Base-by-base conservation (phyloP, 2,888 invertebrate genomes). In the Drosophila meridionalis region DNA sequence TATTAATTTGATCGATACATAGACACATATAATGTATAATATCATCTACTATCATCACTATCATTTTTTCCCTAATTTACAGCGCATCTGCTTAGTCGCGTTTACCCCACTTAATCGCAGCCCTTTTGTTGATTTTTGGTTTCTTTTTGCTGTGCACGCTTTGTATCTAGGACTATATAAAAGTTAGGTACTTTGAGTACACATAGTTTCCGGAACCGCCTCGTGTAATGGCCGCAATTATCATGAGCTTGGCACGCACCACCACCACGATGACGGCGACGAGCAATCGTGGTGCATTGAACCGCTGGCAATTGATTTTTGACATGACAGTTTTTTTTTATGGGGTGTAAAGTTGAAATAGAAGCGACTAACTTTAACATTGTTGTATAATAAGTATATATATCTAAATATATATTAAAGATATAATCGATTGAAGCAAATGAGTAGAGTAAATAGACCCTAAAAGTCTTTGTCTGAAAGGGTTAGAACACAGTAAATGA, bases 221-320 rank as follows among this genome's bases (percentile, higher is more conserved):
- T 78, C 42, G 36, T 66, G 65, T 85, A 89, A 87, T 77, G 57
- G 87, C 62, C 84, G 78, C 83, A 85, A 90, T 89, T 88, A 89
- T 87, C 76, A 82, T 67, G 60, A 63, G 55, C 73, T 66, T 62
- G 67, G 76, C 88, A 88, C 90, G 87, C 90, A 87, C 89, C 60
- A 48, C 55, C 63, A 5, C 40, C 28, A 38, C 53, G 26, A 12
- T 9, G 30, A 47, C 30, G 50, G 9, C n/a, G 38, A 53, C 36
- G 53, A 26, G 52, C 53, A 36, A 28, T 71, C 65, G 81, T 61
- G 69, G 87, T 79, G 63, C 90, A 83, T 71, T 90, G 90, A 90
- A 82, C 87, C 72, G 68, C 20, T 57, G 47, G 57, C 76, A 82
- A 87, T 84, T 90, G 82, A 89, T 90, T 90, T 87, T 87, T 73